Evolutionary conservation across 2,113 vertebrate genomes (phyloP), one percentile per base, ranked within the genome.

Genomic region (Oxyura jamaicensis): DNA sequence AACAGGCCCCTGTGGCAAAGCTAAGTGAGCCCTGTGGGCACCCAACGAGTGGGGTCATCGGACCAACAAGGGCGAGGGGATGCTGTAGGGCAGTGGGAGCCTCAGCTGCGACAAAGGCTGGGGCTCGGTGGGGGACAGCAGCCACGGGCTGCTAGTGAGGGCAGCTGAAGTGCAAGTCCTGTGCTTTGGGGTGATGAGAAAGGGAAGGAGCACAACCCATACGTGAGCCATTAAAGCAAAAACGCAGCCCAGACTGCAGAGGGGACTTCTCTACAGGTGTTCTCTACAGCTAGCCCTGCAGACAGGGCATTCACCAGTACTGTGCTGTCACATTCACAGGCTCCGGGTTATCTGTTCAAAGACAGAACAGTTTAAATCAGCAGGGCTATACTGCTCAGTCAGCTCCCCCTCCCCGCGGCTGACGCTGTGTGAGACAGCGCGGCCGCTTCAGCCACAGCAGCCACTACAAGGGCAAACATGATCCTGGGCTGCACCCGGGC

Each of bases 151-250:
- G 48, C 1, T 10, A 31, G 39, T 21, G 9, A 35, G 50, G 17
- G 19, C 21, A 82, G 39, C 3, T 22, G 22, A 68, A 48, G 19
- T 78, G 35, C n/a, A 63, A 63, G 36, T 35, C 5, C 48, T 10
- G 3, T 19, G 14, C 48, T 31, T 0, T 0, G 31, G 46, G 21
- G 59, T 15, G 11, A 9, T 0, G 28, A 35, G 66, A 36, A 53
- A 59, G 50, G 46, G 25, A 86, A 78, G 21, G 6, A 86, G 25
- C 72, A 58, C 16, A 35, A 12, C 46, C 74, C 23, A 20, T 1
- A 3, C 2, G 59, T 2, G 35, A 55, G 25, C 8, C 28, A 8
- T 3, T 18, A 19, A 36, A 25, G 41, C 31, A 60, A 60, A n/a
- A 55, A 42, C 26, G 35, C 21, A 50, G 56, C 65, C 23, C 44